Conservation (phyloP, 2,113 vertebrate genomes). For the Vulpes lagopus region DNA sequence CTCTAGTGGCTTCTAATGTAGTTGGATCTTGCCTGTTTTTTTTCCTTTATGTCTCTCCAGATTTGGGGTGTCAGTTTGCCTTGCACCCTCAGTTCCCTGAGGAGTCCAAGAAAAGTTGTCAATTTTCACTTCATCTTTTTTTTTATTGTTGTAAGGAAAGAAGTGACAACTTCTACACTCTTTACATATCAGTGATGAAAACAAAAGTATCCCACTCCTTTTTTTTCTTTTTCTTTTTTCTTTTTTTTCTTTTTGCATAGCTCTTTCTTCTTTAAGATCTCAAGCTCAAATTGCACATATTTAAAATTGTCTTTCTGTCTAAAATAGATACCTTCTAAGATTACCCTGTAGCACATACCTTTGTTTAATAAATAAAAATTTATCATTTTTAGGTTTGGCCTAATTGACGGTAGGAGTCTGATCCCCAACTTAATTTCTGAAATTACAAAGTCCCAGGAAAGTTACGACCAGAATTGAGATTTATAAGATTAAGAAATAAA, state of each 20-base stretch:
- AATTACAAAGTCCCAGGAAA: not conserved
- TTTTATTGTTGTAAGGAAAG: not conserved
- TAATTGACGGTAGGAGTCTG: not conserved
- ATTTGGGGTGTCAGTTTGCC: not conserved
- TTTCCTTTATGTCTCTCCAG: not conserved
- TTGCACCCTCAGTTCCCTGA: not conserved
- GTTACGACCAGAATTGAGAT: not conserved
- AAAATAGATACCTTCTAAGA: not conserved
- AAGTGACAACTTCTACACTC: not conserved
- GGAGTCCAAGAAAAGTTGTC: not conserved
- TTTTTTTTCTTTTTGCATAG: not conserved
- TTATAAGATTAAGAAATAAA: not conserved
- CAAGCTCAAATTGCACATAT: not conserved
- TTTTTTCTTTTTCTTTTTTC: not conserved
- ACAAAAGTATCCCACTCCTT: rapidly evolving
- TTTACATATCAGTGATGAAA: not conserved
- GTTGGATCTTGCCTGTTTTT: not conserved
- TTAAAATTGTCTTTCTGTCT: not conserved
- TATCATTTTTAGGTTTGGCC: not conserved
- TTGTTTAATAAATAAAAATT: not conserved
- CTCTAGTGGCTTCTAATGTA: not conserved
- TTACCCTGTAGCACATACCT: not conserved
- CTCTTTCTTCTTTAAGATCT: not conserved
- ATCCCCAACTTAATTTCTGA: not conserved
- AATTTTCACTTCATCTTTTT: not conserved